Evolutionary conservation across 1,140 invertebrate species (phyloP), one percentile per base, ranked within the genome.

Genomic region (Drosophila nigrodunni): DNA sequence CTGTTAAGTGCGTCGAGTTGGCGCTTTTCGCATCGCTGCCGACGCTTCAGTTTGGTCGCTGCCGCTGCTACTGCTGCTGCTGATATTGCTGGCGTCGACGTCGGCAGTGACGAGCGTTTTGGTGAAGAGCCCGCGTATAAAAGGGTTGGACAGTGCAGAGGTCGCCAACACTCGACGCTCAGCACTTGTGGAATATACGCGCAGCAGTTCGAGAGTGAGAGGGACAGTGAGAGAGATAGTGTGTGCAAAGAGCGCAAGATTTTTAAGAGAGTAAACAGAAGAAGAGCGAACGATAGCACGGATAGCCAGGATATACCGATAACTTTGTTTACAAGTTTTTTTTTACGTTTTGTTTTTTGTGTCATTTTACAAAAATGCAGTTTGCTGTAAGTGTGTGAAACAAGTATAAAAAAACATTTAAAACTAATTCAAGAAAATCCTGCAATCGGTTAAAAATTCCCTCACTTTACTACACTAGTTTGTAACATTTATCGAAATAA

Each of bases 81-180:
- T 52, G 70, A 39, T 46, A 34, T 2, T 47, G 15, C 15, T 52
- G 70, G 34, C 52, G 61, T 37, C 61, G 67, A 35, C 49, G 50
- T n/a, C 62, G n/a, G 21, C 55, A 49, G 64, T 67, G 73, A 75
- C 64, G 66, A 47, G 44, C 55, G 66, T 67, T 82, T 78, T 71
- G 52, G 21, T 54, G 77, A 61, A 60, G 78, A 67, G 80, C 49
- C 68, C 77, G 73, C 70, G 77, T 88, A 88, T 88, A 88, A 88
- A 88, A 88, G 83, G 83, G 85, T 89, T 82, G 78, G 47, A 52
- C 73, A 43, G 67, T 58, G 61, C 83, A 77, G 85, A 88, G 83
- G 80, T 88, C 74, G 77, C 74, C 83, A 82, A 89, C 85, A 88
- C 58, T 80, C 77, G 70, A 35, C 67, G 82, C 82, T 75, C 68